Evolutionary conservation across 1,140 invertebrate genomes (phyloP), one percentile per base, ranked within the genome.

Genomic region (Zaprionus lachaisei): DNA sequence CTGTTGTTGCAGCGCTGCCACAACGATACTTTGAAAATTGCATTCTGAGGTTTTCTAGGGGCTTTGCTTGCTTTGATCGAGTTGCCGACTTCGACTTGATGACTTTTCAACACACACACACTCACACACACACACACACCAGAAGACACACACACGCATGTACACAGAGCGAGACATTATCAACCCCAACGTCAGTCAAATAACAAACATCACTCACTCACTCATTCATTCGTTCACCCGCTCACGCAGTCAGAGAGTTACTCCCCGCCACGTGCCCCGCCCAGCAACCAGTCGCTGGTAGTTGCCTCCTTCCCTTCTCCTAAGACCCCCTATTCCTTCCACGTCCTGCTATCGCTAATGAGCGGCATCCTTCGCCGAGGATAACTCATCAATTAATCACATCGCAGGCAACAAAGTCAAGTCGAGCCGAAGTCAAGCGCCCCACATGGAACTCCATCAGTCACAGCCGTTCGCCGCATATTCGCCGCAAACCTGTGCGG

Each of bases 1-100:
- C 63, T 80, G 61, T 49, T 61, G 66, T 54, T 77, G 74, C 66
- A 65, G 64, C 81, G 65, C 64, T 63, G 63, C 72, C 72, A 57
- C 37, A 87, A 69, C 77, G 80, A 83, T 87, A 89, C 80, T 81
- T 66, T 74, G 69, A 62, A 89, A 89, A 87, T 87, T 87, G 83
- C 84, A 87, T 89, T 87, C 80, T 89, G 81, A 78, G 84, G 83
- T 81, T 83, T 70, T 64, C 28, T 14, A 26, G 66, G 69, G 41
- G 72, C 66, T 86, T 69, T 71, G n/a, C 26, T 56, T 37, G 37
- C 47, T 81, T 84, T 41, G 77, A 70, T 72, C 68, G 24, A 71
- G 49, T 55, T 49, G 31, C 54, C 56, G 61, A 31, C 61, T 61
- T 22, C 49, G 67, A 49, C 47, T 72, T 54, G 57, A 51, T 65